Conservation (phyloP, 2,888 invertebrate species). For the Pycnomerus fuliginosus region DNA sequence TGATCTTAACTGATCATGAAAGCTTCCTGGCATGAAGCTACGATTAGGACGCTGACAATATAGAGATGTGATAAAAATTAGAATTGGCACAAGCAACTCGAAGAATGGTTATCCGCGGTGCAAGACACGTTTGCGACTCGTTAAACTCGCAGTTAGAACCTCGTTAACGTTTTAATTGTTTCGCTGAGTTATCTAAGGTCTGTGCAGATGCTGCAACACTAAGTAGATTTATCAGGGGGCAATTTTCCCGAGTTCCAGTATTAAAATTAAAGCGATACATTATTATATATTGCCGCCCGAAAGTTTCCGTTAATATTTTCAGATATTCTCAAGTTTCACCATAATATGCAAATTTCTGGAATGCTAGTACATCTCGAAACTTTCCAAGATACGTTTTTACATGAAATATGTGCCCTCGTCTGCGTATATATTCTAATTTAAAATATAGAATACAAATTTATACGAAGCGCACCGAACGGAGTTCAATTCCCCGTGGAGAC, state of each 20-base stretch:
- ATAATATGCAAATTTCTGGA: conserved; percentile 50
- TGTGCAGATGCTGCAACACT: conserved; percentile 43
- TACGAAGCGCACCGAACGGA: conserved; percentile 46
- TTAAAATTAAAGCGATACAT: conserved; percentile 35
- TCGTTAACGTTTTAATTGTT: conserved; percentile 51
- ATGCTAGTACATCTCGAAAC: conserved; percentile 49
- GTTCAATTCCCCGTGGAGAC: conserved; percentile 50
- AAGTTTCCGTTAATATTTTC: conserved; percentile 43
- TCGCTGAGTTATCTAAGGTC: conserved; percentile 46
- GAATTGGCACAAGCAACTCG: background rate
- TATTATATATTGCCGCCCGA: conserved; percentile 23
- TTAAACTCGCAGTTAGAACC: conserved; percentile 49
- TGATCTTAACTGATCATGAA: too few species aligned
- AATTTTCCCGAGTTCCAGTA: conserved; percentile 34
- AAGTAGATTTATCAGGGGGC: conserved; percentile 39
- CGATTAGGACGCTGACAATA: too few species aligned
- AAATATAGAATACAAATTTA: conserved; percentile 56
- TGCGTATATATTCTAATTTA: conserved; percentile 55
- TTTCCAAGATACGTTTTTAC: conserved; percentile 52
- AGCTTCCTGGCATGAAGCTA: too few species aligned
- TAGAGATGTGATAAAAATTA: too few species aligned
- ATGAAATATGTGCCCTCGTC: conserved; percentile 53
- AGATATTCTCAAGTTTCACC: conserved; percentile 48
- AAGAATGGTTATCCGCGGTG: conserved; percentile 23
- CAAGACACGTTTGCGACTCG: conserved; percentile 46